Conservation (phyloP, 2,113 vertebrate species). For the Blennius ocellaris region DNA sequence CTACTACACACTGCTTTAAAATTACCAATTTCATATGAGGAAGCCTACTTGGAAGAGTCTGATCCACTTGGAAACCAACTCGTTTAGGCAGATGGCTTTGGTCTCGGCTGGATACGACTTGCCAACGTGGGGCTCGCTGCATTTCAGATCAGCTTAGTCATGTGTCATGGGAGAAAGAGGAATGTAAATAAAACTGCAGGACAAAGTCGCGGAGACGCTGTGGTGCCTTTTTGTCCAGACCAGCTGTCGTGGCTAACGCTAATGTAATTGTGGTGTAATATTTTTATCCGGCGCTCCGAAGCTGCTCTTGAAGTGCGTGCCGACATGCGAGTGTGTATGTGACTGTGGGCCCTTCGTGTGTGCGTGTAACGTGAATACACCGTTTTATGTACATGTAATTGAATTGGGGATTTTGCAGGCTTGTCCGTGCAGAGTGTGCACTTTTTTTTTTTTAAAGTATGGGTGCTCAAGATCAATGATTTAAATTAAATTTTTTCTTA, state of each 20-base stretch:
- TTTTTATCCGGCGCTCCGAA: constrained; percentile 49
- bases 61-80: constrained; percentile 40
- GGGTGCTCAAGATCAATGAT: too few relatives aligned
- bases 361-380: constrained; percentile 4
- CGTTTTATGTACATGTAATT: constrained; percentile 10
- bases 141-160: constrained; percentile 65
- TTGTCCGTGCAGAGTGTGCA: not conserved
- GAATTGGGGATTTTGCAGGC: not conserved
- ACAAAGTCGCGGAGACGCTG: constrained; percentile 56
- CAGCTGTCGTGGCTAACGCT: constrained; percentile 61
- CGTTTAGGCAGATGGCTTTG: constrained; percentile 61
- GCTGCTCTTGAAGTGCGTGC: constrained; percentile 18
- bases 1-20: not conserved
- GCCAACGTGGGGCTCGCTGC: constrained; percentile 48
- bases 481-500: too few relatives aligned
- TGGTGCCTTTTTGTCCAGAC: constrained; percentile 71
- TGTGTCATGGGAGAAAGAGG: constrained; percentile 58
- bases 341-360: not conserved
- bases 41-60: constrained; percentile 22
- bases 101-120: constrained; percentile 45
- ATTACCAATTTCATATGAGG: constrained; percentile 26
- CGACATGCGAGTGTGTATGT: constrained; percentile 5
- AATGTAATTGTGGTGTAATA: constrained; percentile 66
- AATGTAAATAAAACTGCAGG: constrained; percentile 69
- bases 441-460: too few relatives aligned